Conservation (phyloP, 2,797 vertebrate species). For the Hephaestus fuliginosus region DNA sequence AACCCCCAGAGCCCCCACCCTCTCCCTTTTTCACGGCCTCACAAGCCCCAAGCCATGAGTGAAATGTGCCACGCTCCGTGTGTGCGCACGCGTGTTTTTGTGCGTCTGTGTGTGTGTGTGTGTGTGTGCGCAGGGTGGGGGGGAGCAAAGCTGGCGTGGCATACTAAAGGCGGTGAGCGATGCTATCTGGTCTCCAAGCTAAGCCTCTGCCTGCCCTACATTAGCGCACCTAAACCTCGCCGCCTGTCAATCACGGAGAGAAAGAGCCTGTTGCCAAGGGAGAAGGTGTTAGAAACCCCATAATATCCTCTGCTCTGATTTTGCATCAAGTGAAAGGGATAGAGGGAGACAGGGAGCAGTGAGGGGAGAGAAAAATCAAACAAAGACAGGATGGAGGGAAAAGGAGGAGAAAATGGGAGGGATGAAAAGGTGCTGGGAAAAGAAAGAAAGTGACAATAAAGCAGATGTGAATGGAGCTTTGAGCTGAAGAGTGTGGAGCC, state of each 20-base stretch:
- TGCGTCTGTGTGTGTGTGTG: conserved; percentile 29
- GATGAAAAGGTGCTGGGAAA: conserved; percentile 39
- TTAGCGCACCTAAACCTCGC: conserved; percentile 82
- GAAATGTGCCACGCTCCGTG: conserved; percentile 76
- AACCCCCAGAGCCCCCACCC: conserved; percentile 62
- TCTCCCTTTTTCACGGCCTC: conserved; percentile 76
- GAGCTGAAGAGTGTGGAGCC: conserved; percentile 42
- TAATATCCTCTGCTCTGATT: conserved; percentile 79
- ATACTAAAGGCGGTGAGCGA: conserved; percentile 83
- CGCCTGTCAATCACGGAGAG: conserved; percentile 82
- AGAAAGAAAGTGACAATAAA: conserved; percentile 54
- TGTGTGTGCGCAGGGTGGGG: conserved; percentile 1
- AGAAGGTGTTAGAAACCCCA: conserved; percentile 74
- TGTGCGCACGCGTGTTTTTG: conserved; percentile 5
- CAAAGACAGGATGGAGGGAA: conserved; percentile 53
- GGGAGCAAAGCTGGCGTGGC: conserved; percentile 73
- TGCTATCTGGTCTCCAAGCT: conserved; percentile 83
- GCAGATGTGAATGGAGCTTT: conserved; percentile 38
- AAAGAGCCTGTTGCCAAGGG: conserved; percentile 76
- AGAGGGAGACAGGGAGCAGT: conserved; percentile 28
- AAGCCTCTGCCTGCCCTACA: conserved; percentile 84
- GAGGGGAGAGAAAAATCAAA: conserved; percentile 38
- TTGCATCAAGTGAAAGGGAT: conserved; percentile 74
- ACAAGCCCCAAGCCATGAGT: conserved; percentile 82
- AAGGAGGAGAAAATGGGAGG: conserved; percentile 30